Conservation (phyloP, 2,888 invertebrate species). For the Cephus spinipes region DNA sequence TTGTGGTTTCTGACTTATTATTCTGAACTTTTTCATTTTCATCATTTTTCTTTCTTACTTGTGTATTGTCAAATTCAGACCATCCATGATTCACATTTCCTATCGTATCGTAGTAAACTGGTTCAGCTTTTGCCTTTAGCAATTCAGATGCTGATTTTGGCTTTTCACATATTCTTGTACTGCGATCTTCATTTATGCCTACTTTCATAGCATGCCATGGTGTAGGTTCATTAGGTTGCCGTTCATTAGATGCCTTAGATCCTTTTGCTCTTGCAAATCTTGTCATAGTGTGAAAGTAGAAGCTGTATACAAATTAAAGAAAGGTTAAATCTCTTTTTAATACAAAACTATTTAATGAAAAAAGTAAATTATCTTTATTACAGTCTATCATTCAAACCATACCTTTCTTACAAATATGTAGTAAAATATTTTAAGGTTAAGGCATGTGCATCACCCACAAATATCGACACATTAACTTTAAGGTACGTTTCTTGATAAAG, state of each 20-base stretch:
- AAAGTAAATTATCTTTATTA: background rate
- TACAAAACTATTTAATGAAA: background rate
- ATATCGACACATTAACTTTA: background rate
- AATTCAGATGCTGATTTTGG: slow-evolving; percentile 53
- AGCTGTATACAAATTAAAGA: background rate
- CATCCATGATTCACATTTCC: slow-evolving; percentile 49
- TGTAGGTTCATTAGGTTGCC: slow-evolving; percentile 76
- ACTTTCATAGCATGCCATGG: slow-evolving; percentile 81
- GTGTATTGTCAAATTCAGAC: slow-evolving; percentile 56
- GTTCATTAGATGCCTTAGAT: slow-evolving; percentile 80
- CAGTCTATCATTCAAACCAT: background rate
- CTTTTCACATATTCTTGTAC: slow-evolving; percentile 22
- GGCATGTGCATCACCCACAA: background rate
- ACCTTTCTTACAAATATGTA: background rate
- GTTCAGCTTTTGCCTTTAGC: slow-evolving; percentile 66
- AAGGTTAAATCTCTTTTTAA: background rate
- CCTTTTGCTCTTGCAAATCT: slow-evolving; percentile 81
- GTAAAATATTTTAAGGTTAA: background rate
- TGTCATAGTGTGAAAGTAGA: slow-evolving; percentile 70
- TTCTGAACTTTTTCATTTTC: slow-evolving; percentile 11
- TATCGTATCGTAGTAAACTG: slow-evolving; percentile 30
- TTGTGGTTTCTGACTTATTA: slow-evolving; percentile 2
- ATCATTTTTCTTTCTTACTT: slow-evolving; percentile 7
- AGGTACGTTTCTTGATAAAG: background rate
- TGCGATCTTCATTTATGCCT: slow-evolving; percentile 29